Evolutionary conservation across 2,888 invertebrate genomes (phyloP).

Genomic region (Chrysopilus asiliformis): DNA sequence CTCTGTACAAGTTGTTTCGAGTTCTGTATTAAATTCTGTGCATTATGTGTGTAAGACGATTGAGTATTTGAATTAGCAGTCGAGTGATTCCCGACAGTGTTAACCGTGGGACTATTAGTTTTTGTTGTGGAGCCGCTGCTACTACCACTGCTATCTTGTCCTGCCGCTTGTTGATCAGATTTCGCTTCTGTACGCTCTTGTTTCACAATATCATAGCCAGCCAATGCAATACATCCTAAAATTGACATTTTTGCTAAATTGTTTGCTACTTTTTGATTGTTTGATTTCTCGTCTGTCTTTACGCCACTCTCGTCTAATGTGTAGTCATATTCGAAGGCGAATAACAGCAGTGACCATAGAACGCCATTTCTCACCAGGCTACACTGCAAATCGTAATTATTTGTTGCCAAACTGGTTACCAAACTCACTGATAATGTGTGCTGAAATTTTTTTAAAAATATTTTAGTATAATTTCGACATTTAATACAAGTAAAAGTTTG

Average conservation of each 20-base stretch:
- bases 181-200: constrained; percentile 15
- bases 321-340: constrained; percentile 90
- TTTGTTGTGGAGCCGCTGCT: no score
- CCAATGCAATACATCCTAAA: constrained; percentile 68
- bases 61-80: neutral
- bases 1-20: constrained; percentile 27
- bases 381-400: constrained; percentile 66
- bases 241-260: constrained; percentile 79
- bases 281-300: constrained; percentile 66
- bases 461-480: no score
- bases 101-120: constrained; percentile 5
- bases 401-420: constrained; percentile 73
- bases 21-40: constrained; percentile 32
- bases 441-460: no score
- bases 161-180: constrained; percentile 13
- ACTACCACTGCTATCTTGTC: constrained; percentile 12
- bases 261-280: constrained; percentile 88
- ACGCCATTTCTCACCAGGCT: constrained; percentile 74
- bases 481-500: no score
- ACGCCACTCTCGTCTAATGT: constrained; percentile 95
- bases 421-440: constrained; percentile 86
- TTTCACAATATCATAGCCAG: constrained; percentile 45
- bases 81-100: neutral
- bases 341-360: constrained; percentile 80
- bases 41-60: constrained; percentile 33